phyloP scores from a whole-genome alignment of 92 coral and sea anemone genomes.

The Metridium senile region DNA sequence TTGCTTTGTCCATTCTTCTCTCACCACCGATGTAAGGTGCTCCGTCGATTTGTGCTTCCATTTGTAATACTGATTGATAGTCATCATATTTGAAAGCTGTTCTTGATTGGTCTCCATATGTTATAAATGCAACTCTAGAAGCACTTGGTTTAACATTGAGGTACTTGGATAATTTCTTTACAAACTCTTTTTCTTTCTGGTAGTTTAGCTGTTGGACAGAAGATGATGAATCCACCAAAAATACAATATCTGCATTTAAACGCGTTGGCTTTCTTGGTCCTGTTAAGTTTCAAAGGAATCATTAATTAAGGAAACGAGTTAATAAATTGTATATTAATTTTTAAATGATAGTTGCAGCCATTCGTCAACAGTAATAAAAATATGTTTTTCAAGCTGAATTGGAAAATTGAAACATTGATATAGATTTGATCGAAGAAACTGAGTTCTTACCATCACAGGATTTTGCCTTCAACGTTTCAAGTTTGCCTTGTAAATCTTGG shows the following conservation, averaged over 20 bases:
- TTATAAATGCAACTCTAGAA: constrained; percentile 62
- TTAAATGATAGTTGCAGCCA: background rate
- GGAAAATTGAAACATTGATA: no score
- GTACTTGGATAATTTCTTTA: constrained; percentile 45
- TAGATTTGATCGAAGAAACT: no score
- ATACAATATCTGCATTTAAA: constrained; percentile 59
- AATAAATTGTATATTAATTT: no score
- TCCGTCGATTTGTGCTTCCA: constrained; percentile 40
- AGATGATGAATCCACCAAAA: constrained; percentile 69
- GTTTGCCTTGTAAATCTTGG: constrained; percentile 31
- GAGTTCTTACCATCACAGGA: constrained; percentile 56
- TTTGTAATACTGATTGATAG: constrained; percentile 13
- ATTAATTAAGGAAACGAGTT: background rate
- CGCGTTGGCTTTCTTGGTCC: constrained; percentile 25
- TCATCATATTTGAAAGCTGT: constrained; percentile 37
- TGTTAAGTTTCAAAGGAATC: background rate
- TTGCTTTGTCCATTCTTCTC: constrained; percentile 68
- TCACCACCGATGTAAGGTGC: constrained; percentile 57
- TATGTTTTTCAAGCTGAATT: background rate
- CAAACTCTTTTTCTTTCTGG: constrained; percentile 52
- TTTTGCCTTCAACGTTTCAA: constrained; percentile 21
- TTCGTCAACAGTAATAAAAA: no score
- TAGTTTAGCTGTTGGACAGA: constrained; percentile 39
- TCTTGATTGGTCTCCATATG: constrained; percentile 52
- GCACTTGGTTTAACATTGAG: constrained; percentile 55